A percentile compares a stretch with the other conserved stretches of the same genome.
These are phyloP conservation scores for Delichon dasypus DNA, from an alignment of 2,797 vertebrate species.

Conservation along the genomic window DNA sequence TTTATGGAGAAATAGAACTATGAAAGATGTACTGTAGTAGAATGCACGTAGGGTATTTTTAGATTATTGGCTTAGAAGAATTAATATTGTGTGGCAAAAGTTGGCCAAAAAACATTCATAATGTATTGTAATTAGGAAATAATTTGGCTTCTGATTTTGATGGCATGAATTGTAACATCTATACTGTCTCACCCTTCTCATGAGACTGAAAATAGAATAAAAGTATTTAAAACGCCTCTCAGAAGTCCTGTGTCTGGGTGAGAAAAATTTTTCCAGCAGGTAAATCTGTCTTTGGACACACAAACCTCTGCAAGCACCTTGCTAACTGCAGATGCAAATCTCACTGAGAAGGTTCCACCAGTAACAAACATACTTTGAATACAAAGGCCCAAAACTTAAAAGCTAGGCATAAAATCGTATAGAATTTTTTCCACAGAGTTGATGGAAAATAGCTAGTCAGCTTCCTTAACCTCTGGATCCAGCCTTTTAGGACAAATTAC, in stretches of 20 bases:
- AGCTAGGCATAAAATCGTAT: not conserved
- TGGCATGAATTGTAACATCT: not conserved
- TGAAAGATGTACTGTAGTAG: not conserved
- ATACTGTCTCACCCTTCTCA: not conserved
- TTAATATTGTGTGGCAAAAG: not conserved
- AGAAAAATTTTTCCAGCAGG: not conserved
- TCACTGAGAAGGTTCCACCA: not conserved
- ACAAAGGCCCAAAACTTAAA: not conserved
- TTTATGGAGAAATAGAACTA: too few species aligned
- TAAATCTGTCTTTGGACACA: not conserved
- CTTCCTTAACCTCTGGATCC: not conserved
- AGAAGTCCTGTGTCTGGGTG: not conserved
- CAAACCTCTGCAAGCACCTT: not conserved
- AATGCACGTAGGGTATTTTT: not conserved
- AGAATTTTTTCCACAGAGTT: not conserved
- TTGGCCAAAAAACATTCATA: not conserved
- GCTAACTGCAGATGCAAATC: not conserved
- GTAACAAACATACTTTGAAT: not conserved
- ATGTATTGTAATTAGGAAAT: not conserved
- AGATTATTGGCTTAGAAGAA: not conserved
- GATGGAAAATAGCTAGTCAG: not conserved
- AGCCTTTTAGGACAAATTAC: not conserved
- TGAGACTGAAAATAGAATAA: not conserved
- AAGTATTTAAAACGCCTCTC: not conserved
- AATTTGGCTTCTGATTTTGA: not conserved